phyloP scores from a whole-genome alignment of 2,797 vertebrate genomes.

The Acridotheres tristis region DNA sequence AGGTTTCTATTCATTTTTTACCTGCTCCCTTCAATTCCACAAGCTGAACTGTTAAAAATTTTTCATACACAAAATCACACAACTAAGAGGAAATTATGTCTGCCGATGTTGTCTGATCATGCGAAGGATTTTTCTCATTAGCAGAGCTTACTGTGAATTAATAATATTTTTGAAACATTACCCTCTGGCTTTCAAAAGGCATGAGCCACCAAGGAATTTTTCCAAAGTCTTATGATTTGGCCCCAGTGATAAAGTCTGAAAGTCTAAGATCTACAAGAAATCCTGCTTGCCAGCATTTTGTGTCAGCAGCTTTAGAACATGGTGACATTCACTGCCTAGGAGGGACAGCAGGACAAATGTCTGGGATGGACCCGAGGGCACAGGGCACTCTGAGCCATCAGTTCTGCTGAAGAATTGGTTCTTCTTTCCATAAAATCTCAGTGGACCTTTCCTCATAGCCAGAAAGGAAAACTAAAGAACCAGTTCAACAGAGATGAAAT shows the following conservation, averaged over 20 bases:
- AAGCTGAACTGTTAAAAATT: background rate
- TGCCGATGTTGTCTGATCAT: background rate
- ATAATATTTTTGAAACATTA: background rate
- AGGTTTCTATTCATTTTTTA: background rate
- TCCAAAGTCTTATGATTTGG: background rate
- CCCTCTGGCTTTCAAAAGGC: background rate
- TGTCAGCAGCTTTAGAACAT: background rate
- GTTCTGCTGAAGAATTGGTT: background rate
- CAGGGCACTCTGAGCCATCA: background rate
- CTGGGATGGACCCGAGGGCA: background rate
- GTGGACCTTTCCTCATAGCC: background rate
- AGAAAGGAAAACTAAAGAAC: background rate
- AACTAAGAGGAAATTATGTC: background rate
- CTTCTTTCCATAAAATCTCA: background rate
- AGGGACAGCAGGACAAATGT: background rate
- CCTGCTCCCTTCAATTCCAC: background rate
- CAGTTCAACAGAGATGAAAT: background rate
- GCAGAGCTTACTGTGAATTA: background rate
- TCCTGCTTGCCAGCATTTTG: background rate
- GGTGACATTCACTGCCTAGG: background rate
- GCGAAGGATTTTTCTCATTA: background rate
- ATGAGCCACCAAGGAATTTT: background rate
- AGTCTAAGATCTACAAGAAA: background rate
- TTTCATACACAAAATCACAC: background rate
- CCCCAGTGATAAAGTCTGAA: background rate